Base-by-base conservation (phyloP, 2,888 invertebrate genomes). In the Scotopteryx bipunctaria region DNA sequence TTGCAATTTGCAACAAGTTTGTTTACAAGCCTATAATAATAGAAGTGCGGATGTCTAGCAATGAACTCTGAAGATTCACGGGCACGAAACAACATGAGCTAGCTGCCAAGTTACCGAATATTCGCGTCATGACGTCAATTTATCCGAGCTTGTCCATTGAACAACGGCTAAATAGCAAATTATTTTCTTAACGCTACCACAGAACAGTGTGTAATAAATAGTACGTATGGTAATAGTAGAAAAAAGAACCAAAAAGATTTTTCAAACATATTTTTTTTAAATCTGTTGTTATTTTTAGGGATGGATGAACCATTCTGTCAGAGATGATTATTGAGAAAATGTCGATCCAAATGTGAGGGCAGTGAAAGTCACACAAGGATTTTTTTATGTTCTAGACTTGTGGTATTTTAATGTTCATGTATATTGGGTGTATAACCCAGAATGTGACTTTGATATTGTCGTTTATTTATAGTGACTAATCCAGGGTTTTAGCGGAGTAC, bases 51-150 rank as follows among this genome's bases (percentile, higher is more conserved):
- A 69, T 70, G 59, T 73, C 60, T 66, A 73, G 67, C 75, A 73
- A 71, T 85, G 85, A 82, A 83, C 83, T 81, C 73, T 69, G 64
- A 59, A 73, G 67, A 77, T 79, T 83, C 83, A 81, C 69, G 81
- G 83, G 70, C 78, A 65, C 78, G 85, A 86, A 86, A 86, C 85
- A 86, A 67, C 75, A 15, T 15, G 83, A 74, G 11, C 11, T 69
- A 69, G 71, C 64, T 67, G 68, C 70, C 76, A 78, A 80, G 61
- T 69, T 71, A 64, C 70, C 65, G 64, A 69, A 69, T 60, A 55
- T 50, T 62, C 61, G 64, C 81, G 83, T 82, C 83, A 80, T 69
- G 58, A 45, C 40, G 44, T 13, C 38, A 53, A 41, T 48, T 47
- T 45, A 42, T 16, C 27, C 21, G 55, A 23, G 13, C 31, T 32